Base-by-base conservation (phyloP, 2,888 invertebrate genomes). In the Dryomyza anilis region DNA sequence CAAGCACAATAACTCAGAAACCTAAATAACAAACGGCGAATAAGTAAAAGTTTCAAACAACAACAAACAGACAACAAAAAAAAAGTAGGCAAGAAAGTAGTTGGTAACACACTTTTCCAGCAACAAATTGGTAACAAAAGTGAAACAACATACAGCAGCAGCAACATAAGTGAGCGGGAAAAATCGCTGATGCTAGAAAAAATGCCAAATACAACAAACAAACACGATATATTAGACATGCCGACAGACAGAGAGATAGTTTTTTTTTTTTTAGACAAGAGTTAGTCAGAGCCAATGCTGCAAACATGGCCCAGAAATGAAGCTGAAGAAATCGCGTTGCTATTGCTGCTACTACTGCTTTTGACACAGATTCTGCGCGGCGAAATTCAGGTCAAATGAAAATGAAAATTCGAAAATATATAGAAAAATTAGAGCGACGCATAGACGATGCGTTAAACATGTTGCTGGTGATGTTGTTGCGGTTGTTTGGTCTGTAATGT, bases 381-480 rank as follows among this genome's bases (percentile, higher is more conserved):
- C 77, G 74, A 79, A 79, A 81, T 77, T 72, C 76, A 74, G 80
- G 79, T 76, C 79, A 80, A 79, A 79, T 73, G 79, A 79, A 79
- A 79, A 78, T 77, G 79, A 79, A 79, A 79, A 80, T 78, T 19
- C 16, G 29, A 14, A 23, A 36, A 55, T 14, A 58, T n/a, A 43
- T 39, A 29, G 52, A 39, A 21, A 59, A 61, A 61, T 27, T 43
- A 19, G 61, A 61, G 61, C 61, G 36, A n/a, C n/a, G n/a, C n/a
- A n/a, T n/a, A n/a, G n/a, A n/a, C n/a, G n/a, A n/a, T n/a, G n/a
- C n/a, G n/a, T n/a, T n/a, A 56, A 61, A 27, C 23, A 10, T 50
- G 25, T 50, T 8, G 50, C 25, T 50, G 25, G 6, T 50, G 50
- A 23, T 50, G 46, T 19, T 46, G 46, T 46, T 46, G 46, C 19